Conservation (phyloP, 2,797 vertebrate genomes). For the Anabas testudineus region DNA sequence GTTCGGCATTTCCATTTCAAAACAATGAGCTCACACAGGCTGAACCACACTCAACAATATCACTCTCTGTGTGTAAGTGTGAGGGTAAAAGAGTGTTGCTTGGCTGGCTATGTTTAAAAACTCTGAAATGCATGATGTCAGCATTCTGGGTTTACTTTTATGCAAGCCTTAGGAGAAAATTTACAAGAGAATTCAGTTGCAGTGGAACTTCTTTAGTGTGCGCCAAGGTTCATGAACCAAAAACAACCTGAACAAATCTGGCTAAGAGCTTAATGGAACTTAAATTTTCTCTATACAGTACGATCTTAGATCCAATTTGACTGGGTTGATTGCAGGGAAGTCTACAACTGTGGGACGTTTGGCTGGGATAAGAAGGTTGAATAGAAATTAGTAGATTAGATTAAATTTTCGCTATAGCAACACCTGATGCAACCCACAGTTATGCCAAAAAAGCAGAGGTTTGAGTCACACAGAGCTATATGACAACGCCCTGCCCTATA, state of each 20-base stretch:
- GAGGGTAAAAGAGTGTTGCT: constrained; percentile 65
- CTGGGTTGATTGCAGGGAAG: neutral
- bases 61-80: constrained; percentile 54
- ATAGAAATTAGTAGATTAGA: neutral
- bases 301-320: neutral
- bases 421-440: constrained; percentile 27
- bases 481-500: constrained; percentile 78
- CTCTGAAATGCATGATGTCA: constrained; percentile 67
- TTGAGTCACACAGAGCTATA: constrained; percentile 43
- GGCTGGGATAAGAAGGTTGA: neutral
- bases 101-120: constrained; percentile 62
- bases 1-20: constrained; percentile 81
- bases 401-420: neutral
- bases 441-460: constrained; percentile 31
- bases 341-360: neutral
- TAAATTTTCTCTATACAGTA: constrained; percentile 8
- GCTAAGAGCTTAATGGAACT: constrained; percentile 17
- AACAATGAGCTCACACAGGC: constrained; percentile 81
- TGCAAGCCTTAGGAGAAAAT: constrained; percentile 62
- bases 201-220: constrained; percentile 35
- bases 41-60: constrained; percentile 75
- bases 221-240: constrained; percentile 25
- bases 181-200: constrained; percentile 31
- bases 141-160: constrained; percentile 66
- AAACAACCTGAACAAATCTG: constrained; percentile 13